Evolutionary conservation across 2,888 invertebrate species (phyloP), one percentile per base, ranked within the genome.

Genomic region (Gymnoscelis rufifasciata): DNA sequence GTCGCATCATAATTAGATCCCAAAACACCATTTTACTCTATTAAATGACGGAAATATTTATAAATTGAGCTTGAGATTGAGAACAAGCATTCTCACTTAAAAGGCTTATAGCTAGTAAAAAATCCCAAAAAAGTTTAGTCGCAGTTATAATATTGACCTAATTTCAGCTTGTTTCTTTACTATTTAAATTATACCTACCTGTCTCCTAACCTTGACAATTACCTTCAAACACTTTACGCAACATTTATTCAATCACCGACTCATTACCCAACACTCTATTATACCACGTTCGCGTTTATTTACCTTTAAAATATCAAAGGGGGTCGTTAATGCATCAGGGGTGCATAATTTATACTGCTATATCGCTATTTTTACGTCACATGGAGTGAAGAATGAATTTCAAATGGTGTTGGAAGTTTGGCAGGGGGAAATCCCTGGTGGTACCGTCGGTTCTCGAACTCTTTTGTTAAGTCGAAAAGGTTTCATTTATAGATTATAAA

Each of bases 341-440:
- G 86, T 87, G 86, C 79, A 87, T 87, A 88, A 86, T 86, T 84
- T 86, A 87, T 82, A 68, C 71, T 73, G 64, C 68, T 74, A 74
- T 75, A 82, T 83, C 74, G 82, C 70, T 83, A 83, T 86, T 86
- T 88, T 84, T 88, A 87, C 78, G 84, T 86, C 86, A 86, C 86
- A 83, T 81, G 78, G 27, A 44, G 66, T 86, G 84, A 88, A 83
- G 86, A 86, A 87, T 87, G 87, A 88, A 88, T 86, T 86, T 86
- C 83, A 86, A 88, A 88, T 88, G 83, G 78, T 78, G 77, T 77
- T 75, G 82, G 86, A 86, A 84, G 84, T 84, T 86, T 84, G 72
- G 71, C 67, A 71, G 84, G 87, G 84, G 80, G 79, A 79, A 78
- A 80, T 81, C 78, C 60, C 52, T 39, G n/a, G 27, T 47, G 49